Evolutionary conservation across 2,113 vertebrate species (phyloP).

Genomic region (Trogon melanurus): DNA sequence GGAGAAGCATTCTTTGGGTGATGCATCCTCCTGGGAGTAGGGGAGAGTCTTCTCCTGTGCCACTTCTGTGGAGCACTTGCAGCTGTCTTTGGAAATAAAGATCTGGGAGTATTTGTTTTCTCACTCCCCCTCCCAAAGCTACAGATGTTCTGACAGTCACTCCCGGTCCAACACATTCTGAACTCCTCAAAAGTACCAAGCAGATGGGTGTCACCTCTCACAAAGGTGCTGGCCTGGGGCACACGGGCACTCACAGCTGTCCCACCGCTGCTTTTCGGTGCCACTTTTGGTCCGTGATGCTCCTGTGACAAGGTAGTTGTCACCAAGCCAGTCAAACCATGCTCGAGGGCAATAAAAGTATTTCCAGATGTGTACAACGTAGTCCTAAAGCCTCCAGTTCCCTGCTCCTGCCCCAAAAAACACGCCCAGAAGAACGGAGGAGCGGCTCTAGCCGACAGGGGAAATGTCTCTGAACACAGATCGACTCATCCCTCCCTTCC

Average conservation of each 20-base stretch:
- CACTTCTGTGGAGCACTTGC: not conserved
- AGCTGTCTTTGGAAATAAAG: not conserved
- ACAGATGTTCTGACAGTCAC: not conserved
- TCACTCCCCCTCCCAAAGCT: not conserved
- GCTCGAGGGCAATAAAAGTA: not conserved
- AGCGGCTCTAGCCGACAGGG: not conserved
- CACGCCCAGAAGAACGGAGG: fast-evolving
- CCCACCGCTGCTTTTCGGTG: not conserved
- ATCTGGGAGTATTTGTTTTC: not conserved
- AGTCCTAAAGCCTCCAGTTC: not conserved
- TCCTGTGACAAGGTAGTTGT: not conserved
- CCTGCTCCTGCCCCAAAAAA: not conserved
- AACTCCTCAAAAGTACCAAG: not conserved
- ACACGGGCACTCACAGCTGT: too few species aligned
- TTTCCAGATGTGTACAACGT: not conserved
- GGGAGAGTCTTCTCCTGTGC: not conserved
- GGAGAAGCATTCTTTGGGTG: not conserved
- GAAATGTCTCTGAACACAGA: not conserved
- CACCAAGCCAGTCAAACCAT: not conserved
- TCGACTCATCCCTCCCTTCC: not conserved
- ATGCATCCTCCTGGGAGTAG: fast-evolving
- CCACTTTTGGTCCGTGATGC: not conserved
- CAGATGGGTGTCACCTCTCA: not conserved
- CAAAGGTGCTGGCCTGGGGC: not conserved
- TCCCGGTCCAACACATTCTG: fast-evolving